Evolutionary conservation across 1,140 invertebrate genomes (phyloP).

Genomic region (Acromyrmex echinatior): DNA sequence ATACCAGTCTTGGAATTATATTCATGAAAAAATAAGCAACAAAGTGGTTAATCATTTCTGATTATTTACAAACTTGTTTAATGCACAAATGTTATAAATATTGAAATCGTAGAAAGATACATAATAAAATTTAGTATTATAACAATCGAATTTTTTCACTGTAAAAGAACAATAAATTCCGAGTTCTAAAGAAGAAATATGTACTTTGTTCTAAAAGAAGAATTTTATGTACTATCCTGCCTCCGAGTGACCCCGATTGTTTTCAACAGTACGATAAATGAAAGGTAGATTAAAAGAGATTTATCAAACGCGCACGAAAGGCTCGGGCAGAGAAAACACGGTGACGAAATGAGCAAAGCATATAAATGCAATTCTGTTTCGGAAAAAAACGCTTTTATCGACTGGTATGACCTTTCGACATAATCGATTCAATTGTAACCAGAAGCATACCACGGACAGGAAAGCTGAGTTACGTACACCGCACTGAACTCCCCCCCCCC

Average conservation of each 20-base stretch:
- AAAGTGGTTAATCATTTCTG: background rate
- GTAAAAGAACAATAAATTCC: background rate
- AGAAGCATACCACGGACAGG: slow-evolving; percentile 40
- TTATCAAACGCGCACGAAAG: slow-evolving; percentile 10
- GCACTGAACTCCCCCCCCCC: background rate
- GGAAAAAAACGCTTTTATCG: slow-evolving; percentile 17
- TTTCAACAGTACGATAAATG: background rate
- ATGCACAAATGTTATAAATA: background rate
- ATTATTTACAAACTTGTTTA: background rate
- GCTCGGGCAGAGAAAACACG: background rate
- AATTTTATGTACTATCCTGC: background rate
- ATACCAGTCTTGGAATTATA: too few species aligned
- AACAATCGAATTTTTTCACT: background rate
- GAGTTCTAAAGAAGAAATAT: background rate
- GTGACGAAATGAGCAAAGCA: slow-evolving; percentile 25
- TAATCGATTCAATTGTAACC: slow-evolving; percentile 61
- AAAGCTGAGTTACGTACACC: slow-evolving; percentile 41
- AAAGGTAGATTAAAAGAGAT: slow-evolving; percentile 21
- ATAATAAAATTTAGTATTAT: background rate
- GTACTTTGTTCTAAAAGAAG: too few species aligned
- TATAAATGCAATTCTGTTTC: background rate
- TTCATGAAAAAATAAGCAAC: background rate
- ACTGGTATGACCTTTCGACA: slow-evolving; percentile 38
- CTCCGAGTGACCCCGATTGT: slow-evolving; percentile 1
- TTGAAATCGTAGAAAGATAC: background rate